Percentiles rank a stretch among this genome's conserved stretches.
Conservation (phyloP, 2,888 invertebrate genomes). For the Tricholauxania praeusta region DNA sequence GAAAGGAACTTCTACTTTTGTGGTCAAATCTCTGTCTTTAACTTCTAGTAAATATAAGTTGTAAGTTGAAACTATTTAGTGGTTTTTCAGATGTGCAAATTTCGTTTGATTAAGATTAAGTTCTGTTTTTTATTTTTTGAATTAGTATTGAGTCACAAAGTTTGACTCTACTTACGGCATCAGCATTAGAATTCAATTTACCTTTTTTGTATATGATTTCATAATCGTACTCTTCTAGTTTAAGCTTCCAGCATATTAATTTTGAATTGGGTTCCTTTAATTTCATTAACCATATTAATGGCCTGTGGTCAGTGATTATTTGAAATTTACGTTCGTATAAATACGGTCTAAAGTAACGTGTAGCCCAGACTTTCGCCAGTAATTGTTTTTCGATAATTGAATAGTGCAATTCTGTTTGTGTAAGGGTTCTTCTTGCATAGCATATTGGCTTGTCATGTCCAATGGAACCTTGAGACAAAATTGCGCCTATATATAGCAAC, state of each 20-base stretch:
- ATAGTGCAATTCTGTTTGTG: not conserved
- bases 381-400: conserved; percentile 9
- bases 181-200: not conserved
- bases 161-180: not conserved
- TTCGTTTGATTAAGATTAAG: too few relatives aligned
- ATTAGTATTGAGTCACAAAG: not conserved
- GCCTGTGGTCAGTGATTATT: not conserved
- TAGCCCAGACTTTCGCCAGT: not conserved
- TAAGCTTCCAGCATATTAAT: not conserved
- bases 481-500: not conserved
- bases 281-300: not conserved
- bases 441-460: not conserved
- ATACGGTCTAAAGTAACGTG: conserved; percentile 1
- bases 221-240: conserved; percentile 10
- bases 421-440: not conserved
- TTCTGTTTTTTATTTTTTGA: not conserved
- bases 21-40: not conserved
- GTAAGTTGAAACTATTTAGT: not conserved
- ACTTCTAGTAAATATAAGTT: conserved; percentile 9
- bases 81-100: not conserved
- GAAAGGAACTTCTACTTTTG: not conserved
- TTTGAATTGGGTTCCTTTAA: conserved; percentile 6
- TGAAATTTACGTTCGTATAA: not conserved
- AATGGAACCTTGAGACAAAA: not conserved
- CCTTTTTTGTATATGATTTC: conserved; percentile 11